Base-by-base conservation (phyloP, 2,888 invertebrate species). In the Malacosoma neustria region DNA sequence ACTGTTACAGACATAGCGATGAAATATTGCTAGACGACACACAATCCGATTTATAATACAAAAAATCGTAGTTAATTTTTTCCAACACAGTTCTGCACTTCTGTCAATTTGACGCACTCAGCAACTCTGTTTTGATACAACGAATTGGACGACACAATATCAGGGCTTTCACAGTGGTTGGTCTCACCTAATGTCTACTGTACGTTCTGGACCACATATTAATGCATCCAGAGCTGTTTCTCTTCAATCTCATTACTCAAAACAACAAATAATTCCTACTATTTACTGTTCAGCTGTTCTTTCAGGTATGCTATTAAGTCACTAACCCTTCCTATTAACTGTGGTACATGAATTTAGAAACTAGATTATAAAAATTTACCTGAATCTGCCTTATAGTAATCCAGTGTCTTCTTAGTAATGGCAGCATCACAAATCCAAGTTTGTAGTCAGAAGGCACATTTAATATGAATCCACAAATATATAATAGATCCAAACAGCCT, bases 391-490 rank as follows among this genome's bases (percentile, higher is more conserved):
- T 87, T 35, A 98, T 89, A 3, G 96, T 92, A 51, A 98, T 92
- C 98, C 98, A 98, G 72, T 98, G 98, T 38, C 96, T 89, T 42
- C 95, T 87, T 37, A 91, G 90, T 42, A 97, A 80, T 0, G 97
- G 96, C 46, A 98, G 73, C 64, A 93, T 91, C 35, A 98, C 89
- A 80, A 95, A 93, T 30, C 96, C 96, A 45, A 97, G 79, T 76
- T 94, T 94, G 67, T 94, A 96, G 66, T 96, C 95, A 34, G 94
- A 93, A 48, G 97, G 97, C 63, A 97, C 93, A 72, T 98, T 98
- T 40, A 98, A 84, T 54, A 98, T 98, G 66, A 97, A 96, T 4
- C 98, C 98, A 70, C 92, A 89, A 43, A 97, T 94, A 51, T 92
- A 90, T 33, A 90, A 88, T 41, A 94, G 76, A 50, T 92, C 89